Percentiles rank a stretch among this genome's conserved stretches.
phyloP scores from a whole-genome alignment of 2,797 vertebrate genomes.

The Pangasius macronema region DNA sequence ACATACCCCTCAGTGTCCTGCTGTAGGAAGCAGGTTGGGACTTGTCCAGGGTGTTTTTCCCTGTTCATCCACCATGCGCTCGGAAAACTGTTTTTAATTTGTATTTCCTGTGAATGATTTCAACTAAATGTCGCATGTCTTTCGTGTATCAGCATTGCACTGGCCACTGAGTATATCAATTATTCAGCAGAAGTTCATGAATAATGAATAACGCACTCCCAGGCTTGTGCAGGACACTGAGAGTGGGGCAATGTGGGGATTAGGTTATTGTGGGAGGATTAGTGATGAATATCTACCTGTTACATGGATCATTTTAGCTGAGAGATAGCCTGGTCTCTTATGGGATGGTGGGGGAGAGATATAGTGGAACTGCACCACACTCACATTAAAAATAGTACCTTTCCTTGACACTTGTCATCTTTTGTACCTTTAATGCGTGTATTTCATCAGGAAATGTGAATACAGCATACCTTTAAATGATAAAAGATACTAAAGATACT shows the following conservation, averaged over 20 bases:
- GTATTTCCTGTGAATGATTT: background rate
- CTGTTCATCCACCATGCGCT: background rate
- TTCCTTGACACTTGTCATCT: background rate
- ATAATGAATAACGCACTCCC: background rate
- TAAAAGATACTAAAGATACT: background rate
- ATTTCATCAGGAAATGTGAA: background rate
- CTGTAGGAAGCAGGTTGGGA: too few species aligned
- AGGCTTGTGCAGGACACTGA: background rate
- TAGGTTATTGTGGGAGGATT: background rate
- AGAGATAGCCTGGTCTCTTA: too few species aligned
- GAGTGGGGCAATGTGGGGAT: background rate
- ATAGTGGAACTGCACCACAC: background rate
- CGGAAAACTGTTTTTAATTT: too few species aligned
- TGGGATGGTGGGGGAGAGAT: background rate
- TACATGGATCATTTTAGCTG: background rate
- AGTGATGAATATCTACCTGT: background rate
- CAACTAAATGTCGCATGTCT: background rate
- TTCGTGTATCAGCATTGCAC: background rate
- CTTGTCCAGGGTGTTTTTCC: too few species aligned
- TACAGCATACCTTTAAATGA: background rate
- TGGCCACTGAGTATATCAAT: background rate
- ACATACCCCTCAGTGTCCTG: background rate
- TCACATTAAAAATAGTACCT: background rate
- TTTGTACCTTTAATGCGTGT: background rate
- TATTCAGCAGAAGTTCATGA: slow-evolving; percentile 22